Base-by-base conservation (phyloP, 1,140 invertebrate genomes). In the Drosophila guanche region DNA sequence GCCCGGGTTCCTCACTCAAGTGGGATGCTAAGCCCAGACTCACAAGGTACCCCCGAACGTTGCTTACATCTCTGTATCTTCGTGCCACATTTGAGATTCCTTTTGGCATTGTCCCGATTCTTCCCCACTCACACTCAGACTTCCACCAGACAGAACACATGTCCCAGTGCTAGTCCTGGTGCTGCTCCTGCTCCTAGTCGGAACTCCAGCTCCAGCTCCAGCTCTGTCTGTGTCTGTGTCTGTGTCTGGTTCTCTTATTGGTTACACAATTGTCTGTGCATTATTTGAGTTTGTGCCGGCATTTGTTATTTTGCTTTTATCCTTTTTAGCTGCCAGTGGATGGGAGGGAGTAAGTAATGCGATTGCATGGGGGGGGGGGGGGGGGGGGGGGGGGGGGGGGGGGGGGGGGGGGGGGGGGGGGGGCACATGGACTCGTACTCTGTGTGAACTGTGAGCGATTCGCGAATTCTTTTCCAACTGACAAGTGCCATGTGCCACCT, bases 261-360 rank as follows among this genome's bases (percentile, higher is more conserved):
- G 68, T 73, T 73, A 63, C 79, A 73, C 74, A 81, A 81, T 81
- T 81, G 79, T 81, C 74, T 83, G 79, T 78, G 75, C 79, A 78
- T 83, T 81, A 81, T 74, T 81, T 77, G 79, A 78, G 79, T 76
- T 83, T 76, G 72, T 59, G 73, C 78, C 62, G 72, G 78, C 67
- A 80, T 80, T 81, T 83, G 79, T 83, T 81, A 83, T 83, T 81
- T 81, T 51, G 55, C 79, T 83, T 65, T 74, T 81, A 81, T 83
- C 79, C 74, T 43, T 45, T 37, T 73, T 61, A 72, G 79, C 68
- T 81, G 73, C 65, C 16, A 10, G 29, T 8, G 8, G 4, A 10
- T 8, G 29, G 29, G 29, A 68, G 43, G 50, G 50, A 68, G 29
- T 12, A 63, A 71, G 61, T 83, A 81, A 81, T 83, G 74, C 79